Base-by-base conservation (phyloP, 2,797 vertebrate genomes). In the Crypturellus tataupa region DNA sequence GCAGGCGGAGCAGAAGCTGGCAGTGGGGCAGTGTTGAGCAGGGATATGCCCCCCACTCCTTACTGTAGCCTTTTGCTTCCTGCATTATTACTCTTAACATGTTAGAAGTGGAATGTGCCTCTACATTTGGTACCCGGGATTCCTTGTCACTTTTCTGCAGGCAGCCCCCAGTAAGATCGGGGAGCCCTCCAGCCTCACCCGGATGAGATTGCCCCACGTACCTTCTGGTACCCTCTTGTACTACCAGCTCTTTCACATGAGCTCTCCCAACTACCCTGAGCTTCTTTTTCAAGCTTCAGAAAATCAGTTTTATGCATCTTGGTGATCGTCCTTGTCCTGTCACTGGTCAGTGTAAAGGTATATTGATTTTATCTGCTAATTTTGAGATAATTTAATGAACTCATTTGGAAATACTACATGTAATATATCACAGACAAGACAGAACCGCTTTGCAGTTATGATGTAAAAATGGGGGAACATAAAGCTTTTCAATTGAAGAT, bases 361-460 rank as follows among this genome's bases (percentile, higher is more conserved):
- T 75, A 55, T 72, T 87, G 69, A 89, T 71, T 83, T 85, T 49
- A 78, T 23, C 40, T 75, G n/a, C 44, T 49, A 42, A 73, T 93
- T 81, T 62, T 51, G 55, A 79, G 46, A 35, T 69, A 62, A 72
- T 82, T 73, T 91, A 85, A 80, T 75, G 25, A 90, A 39, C 2
- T 31, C 8, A 62, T 85, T 85, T 85, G 21, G 77, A 85, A 82
- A 51, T 55, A 27, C 19, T 42, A 67, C 17, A 49, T 15, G 21
- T 42, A 51, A 51, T 75, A 33, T 68, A 49, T 59, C 14, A 33
- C 13, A 84, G 42, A 84, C 80, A 80, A 55, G 49, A 12, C 67
- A 88, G 63, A 77, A 64, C 17, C 77, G 27, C 21, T 9, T 80
- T 40, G 23, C 3, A 35, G 7, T 71, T 90, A 8, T 9, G 12